Evolutionary conservation across 2,797 vertebrate genomes (phyloP).

Genomic region (Manis javanica): DNA sequence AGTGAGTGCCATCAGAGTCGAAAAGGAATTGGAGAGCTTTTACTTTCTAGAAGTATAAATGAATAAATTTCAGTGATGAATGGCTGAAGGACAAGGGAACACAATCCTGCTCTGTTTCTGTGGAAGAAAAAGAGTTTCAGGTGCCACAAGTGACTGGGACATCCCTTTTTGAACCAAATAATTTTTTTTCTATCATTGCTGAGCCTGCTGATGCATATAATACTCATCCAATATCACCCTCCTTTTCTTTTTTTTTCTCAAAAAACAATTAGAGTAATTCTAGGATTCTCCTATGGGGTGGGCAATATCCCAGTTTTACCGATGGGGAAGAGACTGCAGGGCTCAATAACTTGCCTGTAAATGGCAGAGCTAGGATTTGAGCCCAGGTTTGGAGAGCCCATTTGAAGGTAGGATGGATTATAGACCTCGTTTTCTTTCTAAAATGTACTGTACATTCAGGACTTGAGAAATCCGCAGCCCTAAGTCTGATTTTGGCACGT

Average conservation of each 20-base stretch:
- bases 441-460: neutral
- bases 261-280: neutral
- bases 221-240: neutral
- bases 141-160: neutral
- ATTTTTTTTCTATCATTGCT: neutral
- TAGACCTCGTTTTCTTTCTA: neutral
- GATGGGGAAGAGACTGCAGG: neutral
- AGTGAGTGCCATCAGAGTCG: neutral
- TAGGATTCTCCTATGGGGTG: neutral
- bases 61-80: neutral
- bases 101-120: neutral
- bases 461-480: neutral
- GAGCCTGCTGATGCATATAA: neutral
- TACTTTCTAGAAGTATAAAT: neutral
- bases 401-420: neutral
- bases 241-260: neutral
- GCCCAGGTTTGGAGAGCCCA: neutral
- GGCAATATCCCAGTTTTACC: neutral
- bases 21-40: neutral
- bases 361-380: neutral
- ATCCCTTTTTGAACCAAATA: neutral
- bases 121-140: neutral
- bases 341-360: neutral
- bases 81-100: neutral
- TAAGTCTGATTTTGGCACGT: neutral